Base-by-base conservation (phyloP, 2,113 vertebrate genomes). In the Pseudorectes ferrugineus region DNA sequence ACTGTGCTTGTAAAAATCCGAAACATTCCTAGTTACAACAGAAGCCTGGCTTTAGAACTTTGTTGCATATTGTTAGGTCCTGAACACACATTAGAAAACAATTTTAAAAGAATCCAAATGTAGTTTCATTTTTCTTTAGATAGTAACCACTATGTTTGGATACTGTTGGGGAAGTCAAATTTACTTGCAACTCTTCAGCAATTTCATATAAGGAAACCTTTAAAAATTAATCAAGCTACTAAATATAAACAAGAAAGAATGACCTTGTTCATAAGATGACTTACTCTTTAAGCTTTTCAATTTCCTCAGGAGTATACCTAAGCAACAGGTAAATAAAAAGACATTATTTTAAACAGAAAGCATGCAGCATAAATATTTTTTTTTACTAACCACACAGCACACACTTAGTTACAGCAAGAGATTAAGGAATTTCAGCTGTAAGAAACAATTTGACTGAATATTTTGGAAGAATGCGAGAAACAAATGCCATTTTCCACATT, bases 241-340 rank as follows among this genome's bases (percentile, higher is more conserved):
- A 87, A 84, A 80, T 23, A 96, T 2, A 96, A 94, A 89, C 42
- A 94, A 36, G 15, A 33, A 67, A 81, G 52, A 40, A 17, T 23
- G 10, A 94, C 2, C 4, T 62, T 48, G 6, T 67, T 90, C 49
- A 7, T 77, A 61, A 81, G 84, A 72, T 77, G 72, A 99, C 99
- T 99, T 98, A 99, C 99, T 99, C 98, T 98, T 99, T 99, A 29
- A 99, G 98, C 89, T 98, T 99, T 95, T 99, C 98, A 61, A 99
- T 99, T 98, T 99, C 99, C 67, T 99, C 98, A 45, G 99, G 98
- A 17, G 98, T 99, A 62, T 99, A 99, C 95, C 98, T 99, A 98
- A 42, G 25, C 24, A 96, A 96, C 25, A 93, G 58, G 86, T 46
- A 96, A 94, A 97, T 38, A 86, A 84, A 91, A 96, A 85, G 3